Percentiles rank a stretch among this genome's conserved stretches.
phyloP scores from a whole-genome alignment of 2,113 vertebrate species.

The Petrocephalus microphthalmus region DNA sequence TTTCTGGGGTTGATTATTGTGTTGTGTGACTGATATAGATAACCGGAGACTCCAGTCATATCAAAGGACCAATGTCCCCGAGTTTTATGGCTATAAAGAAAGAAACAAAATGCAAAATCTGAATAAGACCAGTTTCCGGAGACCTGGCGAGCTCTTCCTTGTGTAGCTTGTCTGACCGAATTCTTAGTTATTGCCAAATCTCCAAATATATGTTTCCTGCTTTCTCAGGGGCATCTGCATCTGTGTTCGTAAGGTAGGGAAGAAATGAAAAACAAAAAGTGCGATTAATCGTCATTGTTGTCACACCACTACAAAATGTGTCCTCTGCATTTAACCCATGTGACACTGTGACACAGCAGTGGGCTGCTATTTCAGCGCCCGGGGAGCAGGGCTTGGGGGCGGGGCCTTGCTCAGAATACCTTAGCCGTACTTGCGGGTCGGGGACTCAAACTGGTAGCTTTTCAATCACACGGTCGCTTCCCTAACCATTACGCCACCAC shows the following conservation, averaged over 20 bases:
- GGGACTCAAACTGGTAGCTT: too few relatives aligned
- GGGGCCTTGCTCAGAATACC: too few relatives aligned
- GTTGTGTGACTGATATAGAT: neutral
- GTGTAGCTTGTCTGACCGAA: neutral
- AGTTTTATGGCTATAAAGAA: neutral
- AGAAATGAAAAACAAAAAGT: neutral
- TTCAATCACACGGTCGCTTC: too few relatives aligned
- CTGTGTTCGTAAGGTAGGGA: neutral
- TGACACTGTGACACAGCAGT: too few relatives aligned
- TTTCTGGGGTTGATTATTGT: neutral
- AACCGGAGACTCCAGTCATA: neutral
- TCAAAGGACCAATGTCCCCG: neutral
- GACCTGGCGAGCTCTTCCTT: neutral
- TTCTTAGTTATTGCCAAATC: neutral
- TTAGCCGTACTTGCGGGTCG: too few relatives aligned
- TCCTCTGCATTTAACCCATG: too few relatives aligned
- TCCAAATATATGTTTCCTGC: neutral
- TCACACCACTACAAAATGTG: too few relatives aligned
- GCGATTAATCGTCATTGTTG: too few relatives aligned
- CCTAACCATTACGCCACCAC: too few relatives aligned
- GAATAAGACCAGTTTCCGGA: neutral
- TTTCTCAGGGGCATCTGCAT: neutral
- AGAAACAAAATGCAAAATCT: neutral
- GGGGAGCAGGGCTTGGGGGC: too few relatives aligned
- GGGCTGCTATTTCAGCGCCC: too few relatives aligned